Evolutionary conservation across 2,888 invertebrate genomes (phyloP).

Genomic region (Ypsolopha scabrella): DNA sequence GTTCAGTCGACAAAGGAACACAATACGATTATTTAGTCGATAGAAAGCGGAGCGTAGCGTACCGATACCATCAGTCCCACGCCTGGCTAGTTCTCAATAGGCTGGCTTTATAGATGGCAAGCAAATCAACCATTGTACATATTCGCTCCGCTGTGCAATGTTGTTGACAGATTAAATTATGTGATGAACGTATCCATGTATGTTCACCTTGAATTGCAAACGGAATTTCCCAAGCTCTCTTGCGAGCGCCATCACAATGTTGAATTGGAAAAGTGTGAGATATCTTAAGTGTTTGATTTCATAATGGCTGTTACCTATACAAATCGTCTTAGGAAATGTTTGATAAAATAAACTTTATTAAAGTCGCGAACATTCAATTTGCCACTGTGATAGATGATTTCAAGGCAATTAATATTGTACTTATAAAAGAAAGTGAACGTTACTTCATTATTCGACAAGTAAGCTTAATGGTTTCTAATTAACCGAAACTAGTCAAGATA

Average conservation of each 20-base stretch:
- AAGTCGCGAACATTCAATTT: too few relatives aligned
- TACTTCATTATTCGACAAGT: background rate
- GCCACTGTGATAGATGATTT: background rate
- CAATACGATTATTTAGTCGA: constrained; percentile 1
- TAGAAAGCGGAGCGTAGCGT: constrained; percentile 2
- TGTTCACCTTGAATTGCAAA: too few relatives aligned
- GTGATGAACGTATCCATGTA: too few relatives aligned
- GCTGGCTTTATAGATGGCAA: background rate
- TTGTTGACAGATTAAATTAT: background rate
- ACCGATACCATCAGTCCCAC: constrained; percentile 5
- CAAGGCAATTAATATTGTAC: background rate
- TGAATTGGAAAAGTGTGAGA: too few relatives aligned
- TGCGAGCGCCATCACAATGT: too few relatives aligned
- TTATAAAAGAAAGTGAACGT: constrained; percentile 1
- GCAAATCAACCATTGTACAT: background rate
- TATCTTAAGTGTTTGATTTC: too few relatives aligned
- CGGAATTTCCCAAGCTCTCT: too few relatives aligned
- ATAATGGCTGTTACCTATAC: too few relatives aligned
- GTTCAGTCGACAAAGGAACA: background rate
- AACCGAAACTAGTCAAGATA: background rate
- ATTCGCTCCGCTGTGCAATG: background rate
- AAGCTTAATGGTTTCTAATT: background rate
- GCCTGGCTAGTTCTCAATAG: constrained; percentile 4
- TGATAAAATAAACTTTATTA: too few relatives aligned
- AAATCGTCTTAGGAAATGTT: too few relatives aligned